These are phyloP conservation scores for Eupithecia inturbata DNA, from an alignment of 2,888 invertebrate species.

Conservation along the genomic window DNA sequence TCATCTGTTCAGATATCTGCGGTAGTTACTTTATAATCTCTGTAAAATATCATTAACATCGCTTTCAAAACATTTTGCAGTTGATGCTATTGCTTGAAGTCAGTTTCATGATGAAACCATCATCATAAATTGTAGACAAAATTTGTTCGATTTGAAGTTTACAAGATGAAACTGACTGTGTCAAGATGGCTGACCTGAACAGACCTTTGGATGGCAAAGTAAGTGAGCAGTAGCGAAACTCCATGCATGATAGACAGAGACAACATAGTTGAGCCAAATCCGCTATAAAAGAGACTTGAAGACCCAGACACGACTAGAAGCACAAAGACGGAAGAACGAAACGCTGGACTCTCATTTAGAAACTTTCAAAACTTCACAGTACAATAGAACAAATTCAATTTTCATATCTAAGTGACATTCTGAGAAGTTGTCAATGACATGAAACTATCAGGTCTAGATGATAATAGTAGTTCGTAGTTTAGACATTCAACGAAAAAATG, in stretches of 20 bases:
- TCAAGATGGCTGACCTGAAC: not conserved
- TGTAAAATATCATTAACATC: not conserved
- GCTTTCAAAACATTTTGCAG: conserved; percentile 26
- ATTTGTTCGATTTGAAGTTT: not conserved
- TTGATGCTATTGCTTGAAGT: not conserved
- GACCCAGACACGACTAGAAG: conserved; percentile 60
- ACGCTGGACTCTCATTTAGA: conserved; percentile 71
- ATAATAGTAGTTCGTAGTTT: no score
- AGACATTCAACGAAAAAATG: no score
- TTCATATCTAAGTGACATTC: conserved; percentile 19
- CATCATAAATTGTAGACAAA: not conserved
- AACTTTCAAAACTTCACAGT: conserved; percentile 61
- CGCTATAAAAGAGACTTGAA: conserved; percentile 60
- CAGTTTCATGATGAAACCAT: not conserved
- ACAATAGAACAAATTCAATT: conserved; percentile 12
- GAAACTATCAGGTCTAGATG: not conserved
- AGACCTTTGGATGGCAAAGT: conserved; percentile 15
- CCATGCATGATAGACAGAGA: conserved; percentile 47
- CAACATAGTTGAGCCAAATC: conserved; percentile 51
- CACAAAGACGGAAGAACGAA: conserved; percentile 58
- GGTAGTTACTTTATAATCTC: not conserved
- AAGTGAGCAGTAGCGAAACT: conserved; percentile 49
- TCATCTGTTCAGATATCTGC: not conserved
- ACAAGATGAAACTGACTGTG: not conserved
- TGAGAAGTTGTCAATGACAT: conserved; percentile 17